Percentiles rank a stretch among this genome's conserved stretches.
Conservation (phyloP, 1,140 invertebrate species). For the Portunus trituberculatus region DNA sequence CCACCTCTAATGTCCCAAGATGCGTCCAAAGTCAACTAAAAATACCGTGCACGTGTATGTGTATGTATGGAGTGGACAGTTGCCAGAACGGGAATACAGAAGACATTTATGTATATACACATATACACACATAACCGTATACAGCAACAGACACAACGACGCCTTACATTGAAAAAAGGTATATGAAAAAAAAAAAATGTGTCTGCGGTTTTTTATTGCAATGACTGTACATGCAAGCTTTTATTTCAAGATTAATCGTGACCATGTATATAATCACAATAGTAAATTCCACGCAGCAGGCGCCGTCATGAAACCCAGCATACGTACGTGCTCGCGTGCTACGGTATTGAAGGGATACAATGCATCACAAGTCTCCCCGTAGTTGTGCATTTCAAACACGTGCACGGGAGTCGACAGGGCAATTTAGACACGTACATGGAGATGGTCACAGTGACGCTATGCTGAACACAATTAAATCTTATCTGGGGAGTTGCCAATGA, state of each 20-base stretch:
- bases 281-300: not conserved
- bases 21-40: constrained; percentile 12
- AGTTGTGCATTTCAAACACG: not conserved
- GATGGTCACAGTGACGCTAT: not conserved
- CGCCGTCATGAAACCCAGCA: not conserved
- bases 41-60: constrained; percentile 1
- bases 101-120: not conserved
- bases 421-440: constrained; percentile 13
- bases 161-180: not conserved
- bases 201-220: not conserved
- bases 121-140: not conserved
- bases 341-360: not conserved
- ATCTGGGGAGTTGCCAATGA: not conserved
- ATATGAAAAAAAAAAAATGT: not conserved
- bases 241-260: not conserved
- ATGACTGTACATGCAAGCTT: not conserved
- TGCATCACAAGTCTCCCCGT: not conserved
- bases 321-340: not conserved
- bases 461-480: constrained; percentile 5
- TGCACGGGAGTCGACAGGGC: not conserved
- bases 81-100: not conserved
- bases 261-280: not conserved
- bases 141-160: not conserved
- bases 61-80: not conserved
- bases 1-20: constrained; percentile 20